Evolutionary conservation across 2,113 vertebrate species (phyloP).

Genomic region (Ranitomeya imitator): DNA sequence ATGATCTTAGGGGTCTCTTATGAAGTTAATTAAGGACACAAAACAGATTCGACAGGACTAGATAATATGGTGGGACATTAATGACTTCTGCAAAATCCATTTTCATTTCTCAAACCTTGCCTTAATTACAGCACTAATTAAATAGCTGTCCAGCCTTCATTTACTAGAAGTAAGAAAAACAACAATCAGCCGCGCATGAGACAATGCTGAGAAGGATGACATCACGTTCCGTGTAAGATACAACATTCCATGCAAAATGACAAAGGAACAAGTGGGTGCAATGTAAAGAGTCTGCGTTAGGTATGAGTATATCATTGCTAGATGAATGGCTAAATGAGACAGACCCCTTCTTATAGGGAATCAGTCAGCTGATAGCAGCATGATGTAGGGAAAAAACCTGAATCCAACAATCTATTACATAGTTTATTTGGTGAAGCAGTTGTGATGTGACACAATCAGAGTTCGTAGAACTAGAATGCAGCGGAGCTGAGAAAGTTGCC

Average conservation of each 20-base stretch:
- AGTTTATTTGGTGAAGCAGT: no score
- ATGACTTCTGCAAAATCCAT: constrained; percentile 25
- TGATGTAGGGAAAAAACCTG: no score
- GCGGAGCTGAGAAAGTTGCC: no score
- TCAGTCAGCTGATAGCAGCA: no score
- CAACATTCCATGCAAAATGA: not conserved
- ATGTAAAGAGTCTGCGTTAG: not conserved
- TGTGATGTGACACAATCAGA: no score
- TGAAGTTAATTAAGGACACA: constrained; percentile 6
- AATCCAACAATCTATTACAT: no score
- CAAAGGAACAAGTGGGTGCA: not conserved
- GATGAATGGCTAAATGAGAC: not conserved
- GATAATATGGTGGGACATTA: constrained; percentile 11
- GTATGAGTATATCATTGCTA: not conserved
- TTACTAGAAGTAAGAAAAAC: constrained; percentile 30
- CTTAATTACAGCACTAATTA: constrained; percentile 45
- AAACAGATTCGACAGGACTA: not conserved
- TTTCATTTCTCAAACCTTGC: constrained; percentile 38
- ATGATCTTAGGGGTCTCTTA: not conserved
- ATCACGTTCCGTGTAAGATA: not conserved
- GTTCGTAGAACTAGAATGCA: no score
- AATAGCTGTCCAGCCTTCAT: constrained; percentile 22
- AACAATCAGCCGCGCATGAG: constrained; percentile 22
- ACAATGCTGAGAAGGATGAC: constrained; percentile 19
- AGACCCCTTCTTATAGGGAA: not conserved